Base-by-base conservation (phyloP, 2,113 vertebrate genomes). In the Raja brachyura region DNA sequence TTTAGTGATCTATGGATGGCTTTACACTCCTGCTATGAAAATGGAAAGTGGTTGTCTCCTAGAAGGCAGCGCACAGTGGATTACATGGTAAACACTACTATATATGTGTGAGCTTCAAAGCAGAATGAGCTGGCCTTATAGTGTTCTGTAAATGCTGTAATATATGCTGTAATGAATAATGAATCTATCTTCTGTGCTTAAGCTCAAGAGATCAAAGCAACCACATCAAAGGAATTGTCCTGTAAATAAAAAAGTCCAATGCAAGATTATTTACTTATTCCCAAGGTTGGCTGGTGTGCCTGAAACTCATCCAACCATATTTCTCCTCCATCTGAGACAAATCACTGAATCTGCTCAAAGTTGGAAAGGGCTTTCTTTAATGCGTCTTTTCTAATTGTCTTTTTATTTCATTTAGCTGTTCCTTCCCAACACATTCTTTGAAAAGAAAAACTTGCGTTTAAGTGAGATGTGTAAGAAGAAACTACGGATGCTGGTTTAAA, bases 231-330 rank as follows among this genome's bases (percentile, higher is more conserved):
- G 83, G 59, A 88, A 4, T 88, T 18, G 4, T 14, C 59, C 14
- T 63, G 28, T 88, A 63, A 88, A 88, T 88, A 88, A 73, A 85
- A 54, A 88, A 88, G 59, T 63, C 83, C n/a, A 88, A 63, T n/a
- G 11, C 83, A 88, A 88, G 61, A 14, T n/a, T 88, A 28, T 31
- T 88, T 61, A 88, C 83, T 63, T 14, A 66, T 88, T 88, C 25
- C 25, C 25, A 61, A 85, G 54, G 10, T 48, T 85, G 81, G 28
- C 81, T 59, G 1, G 25, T 5, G 4, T 61, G 81, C 25, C 56
- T 85, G 81, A 85, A 85, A 54, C 81, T 54, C 59, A 63, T 14
- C n/a, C 83, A 88, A 88, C 83, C 83, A 31, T 59, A 88, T 16
- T 48, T 88, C 59, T 6, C 28, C 83, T 88, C 83, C n/a, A 16